These are phyloP conservation scores for Gasterosteus nipponicus DNA, from an alignment of 2,113 vertebrate genomes.

Conservation along the genomic window DNA sequence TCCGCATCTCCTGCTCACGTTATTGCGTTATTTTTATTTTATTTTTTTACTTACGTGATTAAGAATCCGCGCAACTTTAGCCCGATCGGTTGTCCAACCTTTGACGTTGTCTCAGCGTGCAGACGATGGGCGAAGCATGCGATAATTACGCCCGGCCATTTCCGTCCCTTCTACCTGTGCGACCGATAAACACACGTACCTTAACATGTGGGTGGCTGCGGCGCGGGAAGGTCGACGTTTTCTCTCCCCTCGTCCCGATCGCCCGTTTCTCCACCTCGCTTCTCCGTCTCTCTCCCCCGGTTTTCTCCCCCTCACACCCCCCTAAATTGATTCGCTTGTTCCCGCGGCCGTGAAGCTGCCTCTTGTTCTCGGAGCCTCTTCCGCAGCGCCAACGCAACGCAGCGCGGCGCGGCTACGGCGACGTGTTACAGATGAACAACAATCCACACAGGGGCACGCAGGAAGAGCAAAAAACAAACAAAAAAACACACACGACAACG, in stretches of 20 bases:
- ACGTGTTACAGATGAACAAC: conserved; percentile 65
- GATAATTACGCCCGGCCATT: conserved; percentile 70
- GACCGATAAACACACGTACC: conserved; percentile 62
- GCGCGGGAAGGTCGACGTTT: conserved; percentile 60
- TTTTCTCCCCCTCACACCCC: conserved; percentile 15
- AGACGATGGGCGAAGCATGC: conserved; percentile 50
- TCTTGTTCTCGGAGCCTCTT: conserved; percentile 76
- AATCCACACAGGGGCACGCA: conserved; percentile 54
- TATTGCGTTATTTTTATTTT: conserved; percentile 20
- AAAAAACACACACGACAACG: conserved; percentile 16
- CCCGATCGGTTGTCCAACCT: conserved; percentile 17
- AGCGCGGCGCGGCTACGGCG: conserved; percentile 60
- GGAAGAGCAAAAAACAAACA: no score
- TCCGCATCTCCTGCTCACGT: conserved; percentile 5
- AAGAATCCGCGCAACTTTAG: conserved; percentile 31
- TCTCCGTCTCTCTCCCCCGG: conserved; percentile 44
- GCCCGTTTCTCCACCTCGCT: conserved; percentile 57
- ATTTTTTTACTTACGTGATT: conserved; percentile 12
- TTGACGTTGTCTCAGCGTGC: conserved; percentile 25
- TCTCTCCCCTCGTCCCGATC: conserved; percentile 52
- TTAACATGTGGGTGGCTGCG: conserved; percentile 60
- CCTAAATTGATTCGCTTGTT: conserved; percentile 76
- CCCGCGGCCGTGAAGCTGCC: conserved; percentile 72
- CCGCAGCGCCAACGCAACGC: conserved; percentile 81
- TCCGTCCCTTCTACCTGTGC: conserved; percentile 62